Evolutionary conservation across 1,140 invertebrate genomes (phyloP).

Genomic region (Thrips palmi): DNA sequence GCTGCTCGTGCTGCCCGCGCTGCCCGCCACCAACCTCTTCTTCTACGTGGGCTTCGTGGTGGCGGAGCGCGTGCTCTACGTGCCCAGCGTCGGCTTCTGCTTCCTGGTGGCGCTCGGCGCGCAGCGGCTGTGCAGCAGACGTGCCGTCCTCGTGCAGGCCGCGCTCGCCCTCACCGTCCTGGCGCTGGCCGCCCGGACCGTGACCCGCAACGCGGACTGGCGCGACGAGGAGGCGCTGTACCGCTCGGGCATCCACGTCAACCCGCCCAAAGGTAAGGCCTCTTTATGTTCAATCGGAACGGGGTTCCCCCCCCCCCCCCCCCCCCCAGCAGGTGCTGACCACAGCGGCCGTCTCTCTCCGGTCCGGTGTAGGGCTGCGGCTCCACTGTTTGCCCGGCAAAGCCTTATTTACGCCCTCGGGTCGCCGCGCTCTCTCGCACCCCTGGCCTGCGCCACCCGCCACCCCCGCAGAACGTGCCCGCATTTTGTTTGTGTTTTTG

Average conservation of each 20-base stretch:
- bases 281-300: too few species aligned
- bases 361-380: too few species aligned
- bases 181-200: conserved; percentile 54
- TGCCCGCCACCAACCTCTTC: conserved; percentile 83
- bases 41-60: conserved; percentile 96
- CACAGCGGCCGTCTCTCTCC: too few species aligned
- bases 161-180: conserved; percentile 36
- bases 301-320: too few species aligned
- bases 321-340: too few species aligned
- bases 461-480: too few species aligned
- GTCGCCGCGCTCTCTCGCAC: too few species aligned
- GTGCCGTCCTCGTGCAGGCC: conserved; percentile 15
- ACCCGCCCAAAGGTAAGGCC: conserved; percentile 89
- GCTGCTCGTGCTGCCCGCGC: conserved; percentile 73
- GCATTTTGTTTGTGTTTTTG: too few species aligned
- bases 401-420: too few species aligned
- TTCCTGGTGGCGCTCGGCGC: conserved; percentile 59
- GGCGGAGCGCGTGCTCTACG: conserved; percentile 85
- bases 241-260: conserved; percentile 71
- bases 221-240: conserved; percentile 82
- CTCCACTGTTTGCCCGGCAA: too few species aligned
- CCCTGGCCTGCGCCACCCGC: too few species aligned
- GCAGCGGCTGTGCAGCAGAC: conserved; percentile 18
- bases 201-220: conserved; percentile 79
- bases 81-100: conserved; percentile 90